A percentile compares a stretch with the other conserved stretches of the same genome.
Conservation (phyloP, 1,140 invertebrate species). For the Megalonaias nervosa region DNA sequence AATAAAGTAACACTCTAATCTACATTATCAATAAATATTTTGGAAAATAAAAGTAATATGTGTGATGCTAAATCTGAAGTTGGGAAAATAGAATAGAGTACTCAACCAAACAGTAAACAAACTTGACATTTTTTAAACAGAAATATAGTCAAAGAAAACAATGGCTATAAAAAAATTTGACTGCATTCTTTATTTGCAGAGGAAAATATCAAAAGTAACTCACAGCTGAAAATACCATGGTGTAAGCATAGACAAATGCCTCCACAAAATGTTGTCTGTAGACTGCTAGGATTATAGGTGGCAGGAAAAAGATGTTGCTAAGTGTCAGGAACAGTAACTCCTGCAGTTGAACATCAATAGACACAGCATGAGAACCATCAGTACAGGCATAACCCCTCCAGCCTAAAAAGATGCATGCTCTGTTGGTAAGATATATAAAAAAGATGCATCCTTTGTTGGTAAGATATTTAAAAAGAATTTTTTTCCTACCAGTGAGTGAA, state of each 20-base stretch:
- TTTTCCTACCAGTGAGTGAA: neutral
- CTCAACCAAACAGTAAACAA: too few species aligned
- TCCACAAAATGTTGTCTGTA: slow-evolving; percentile 85
- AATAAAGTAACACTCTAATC: too few species aligned
- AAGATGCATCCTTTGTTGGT: neutral
- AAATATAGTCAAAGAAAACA: too few species aligned
- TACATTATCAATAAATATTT: too few species aligned
- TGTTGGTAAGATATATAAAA: neutral
- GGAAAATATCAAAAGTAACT: slow-evolving; percentile 35
- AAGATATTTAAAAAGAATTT: neutral
- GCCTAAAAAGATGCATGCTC: slow-evolving; percentile 67
- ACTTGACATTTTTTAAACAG: too few species aligned
- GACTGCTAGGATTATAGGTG: slow-evolving; percentile 83
- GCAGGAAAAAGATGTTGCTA: slow-evolving; percentile 88
- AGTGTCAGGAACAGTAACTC: slow-evolving; percentile 85
- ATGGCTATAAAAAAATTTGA: too few species aligned
- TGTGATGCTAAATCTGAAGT: too few species aligned
- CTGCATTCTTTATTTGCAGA: neutral
- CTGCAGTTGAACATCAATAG: slow-evolving; percentile 78
- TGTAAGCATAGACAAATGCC: slow-evolving; percentile 85
- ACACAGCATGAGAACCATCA: slow-evolving; percentile 82
- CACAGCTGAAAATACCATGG: slow-evolving; percentile 88
- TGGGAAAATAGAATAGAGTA: too few species aligned
- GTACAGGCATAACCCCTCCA: slow-evolving; percentile 87
- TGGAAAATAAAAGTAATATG: too few species aligned